Percentiles rank a stretch among this genome's conserved stretches.
phyloP scores from a whole-genome alignment of 2,797 vertebrate genomes.

The Bothrops alternatus region DNA sequence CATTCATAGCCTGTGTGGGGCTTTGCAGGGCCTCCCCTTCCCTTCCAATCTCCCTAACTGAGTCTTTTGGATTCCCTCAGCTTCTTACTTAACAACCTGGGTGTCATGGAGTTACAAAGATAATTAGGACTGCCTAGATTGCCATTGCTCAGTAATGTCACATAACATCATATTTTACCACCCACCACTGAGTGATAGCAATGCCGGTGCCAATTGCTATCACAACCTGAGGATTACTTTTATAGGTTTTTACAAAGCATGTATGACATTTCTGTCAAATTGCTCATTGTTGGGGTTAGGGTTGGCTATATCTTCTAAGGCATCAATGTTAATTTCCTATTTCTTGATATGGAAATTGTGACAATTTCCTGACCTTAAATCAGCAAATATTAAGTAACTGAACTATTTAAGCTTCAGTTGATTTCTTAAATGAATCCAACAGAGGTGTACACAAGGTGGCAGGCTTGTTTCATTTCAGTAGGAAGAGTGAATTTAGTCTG shows the following conservation, averaged over 20 bases:
- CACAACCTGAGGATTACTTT: not conserved
- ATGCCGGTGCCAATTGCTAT: not conserved
- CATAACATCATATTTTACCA: no score
- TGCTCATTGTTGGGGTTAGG: not conserved
- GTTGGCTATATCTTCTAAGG: not conserved
- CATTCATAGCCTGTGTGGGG: no score
- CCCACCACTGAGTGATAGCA: not conserved
- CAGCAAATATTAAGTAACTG: not conserved
- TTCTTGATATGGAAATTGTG: not conserved
- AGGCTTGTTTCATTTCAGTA: not conserved
- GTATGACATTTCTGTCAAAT: not conserved
- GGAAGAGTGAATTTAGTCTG: not conserved
- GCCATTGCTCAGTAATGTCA: no score
- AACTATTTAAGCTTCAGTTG: not conserved
- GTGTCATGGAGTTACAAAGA: no score
- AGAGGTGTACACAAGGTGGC: not conserved
- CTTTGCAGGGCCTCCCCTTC: no score
- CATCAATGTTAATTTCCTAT: not conserved
- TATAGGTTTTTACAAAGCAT: not conserved
- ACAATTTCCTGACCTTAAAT: not conserved
- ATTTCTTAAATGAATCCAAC: not conserved
- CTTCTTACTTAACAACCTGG: no score
- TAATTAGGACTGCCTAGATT: no score
- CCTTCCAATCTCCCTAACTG: no score
- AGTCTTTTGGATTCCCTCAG: no score